phyloP scores from a whole-genome alignment of 2,888 invertebrate genomes.

The Galeruca laticollis region DNA sequence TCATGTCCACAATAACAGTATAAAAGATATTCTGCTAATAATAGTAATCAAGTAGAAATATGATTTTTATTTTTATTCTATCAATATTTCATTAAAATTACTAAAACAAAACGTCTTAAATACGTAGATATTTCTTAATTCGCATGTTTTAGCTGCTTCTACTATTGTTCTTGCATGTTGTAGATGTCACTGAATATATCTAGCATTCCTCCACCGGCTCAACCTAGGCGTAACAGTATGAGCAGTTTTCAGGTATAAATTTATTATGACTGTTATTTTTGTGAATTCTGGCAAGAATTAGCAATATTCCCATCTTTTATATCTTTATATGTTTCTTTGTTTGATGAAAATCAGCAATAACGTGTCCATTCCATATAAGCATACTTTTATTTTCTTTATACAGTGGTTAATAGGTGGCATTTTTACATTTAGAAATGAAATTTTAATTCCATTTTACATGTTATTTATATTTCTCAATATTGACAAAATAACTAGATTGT shows the following conservation, averaged over 20 bases:
- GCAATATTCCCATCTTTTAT: constrained; percentile 5
- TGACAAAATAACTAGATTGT: no score
- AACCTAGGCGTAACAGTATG: constrained; percentile 68
- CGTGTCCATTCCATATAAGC: neutral
- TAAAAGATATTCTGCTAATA: no score
- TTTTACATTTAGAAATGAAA: no score
- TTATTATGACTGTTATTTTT: constrained; percentile 24
- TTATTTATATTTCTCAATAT: no score
- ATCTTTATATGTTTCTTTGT: constrained; percentile 12
- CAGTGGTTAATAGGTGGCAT: neutral
- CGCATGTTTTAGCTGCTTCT: constrained; percentile 53
- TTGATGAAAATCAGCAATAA: constrained; percentile 19
- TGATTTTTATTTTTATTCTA: constrained; percentile 2
- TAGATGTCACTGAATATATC: constrained; percentile 67
- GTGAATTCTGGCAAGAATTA: constrained; percentile 32
- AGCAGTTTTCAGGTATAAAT: constrained; percentile 64
- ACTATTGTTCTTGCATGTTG: constrained; percentile 63
- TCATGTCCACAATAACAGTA: neutral
- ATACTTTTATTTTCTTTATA: neutral
- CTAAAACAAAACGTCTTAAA: constrained; percentile 28
- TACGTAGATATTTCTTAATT: constrained; percentile 31
- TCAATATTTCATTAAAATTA: constrained; percentile 6
- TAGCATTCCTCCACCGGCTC: constrained; percentile 63
- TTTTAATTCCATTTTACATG: no score
- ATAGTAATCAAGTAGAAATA: no score